Base-by-base conservation (phyloP, 2,797 vertebrate species). In the Amblyraja radiata region DNA sequence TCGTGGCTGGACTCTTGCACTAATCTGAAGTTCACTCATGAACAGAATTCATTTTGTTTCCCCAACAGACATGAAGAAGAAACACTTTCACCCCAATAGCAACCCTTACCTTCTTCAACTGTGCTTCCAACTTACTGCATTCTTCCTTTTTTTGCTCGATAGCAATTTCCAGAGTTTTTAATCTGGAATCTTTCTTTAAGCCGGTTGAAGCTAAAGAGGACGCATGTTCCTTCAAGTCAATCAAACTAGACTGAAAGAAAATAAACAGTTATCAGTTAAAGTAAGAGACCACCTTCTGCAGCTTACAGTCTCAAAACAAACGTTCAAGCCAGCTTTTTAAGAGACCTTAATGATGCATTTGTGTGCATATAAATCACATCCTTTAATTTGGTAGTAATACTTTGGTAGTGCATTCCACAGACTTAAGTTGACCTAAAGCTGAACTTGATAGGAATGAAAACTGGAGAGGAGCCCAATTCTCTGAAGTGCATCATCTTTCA, bases 91-190 rank as follows among this genome's bases (percentile, higher is more conserved):
- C 5, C n/a, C 71, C n/a, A 18, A 68, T 36, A 1, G 8, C 68
- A 39, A 68, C 93, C 95, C 97, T 94, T 97, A 99, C 98, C 98
- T 99, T 99, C 96, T 99, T 98, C 95, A 99, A 97, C 96, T 99
- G 98, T 79, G 98, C 98, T 97, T 99, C 98, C 97, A 99, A 97
- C 97, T 99, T 99, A 97, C 97, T 99, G 96, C 98, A 99, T 96
- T 99, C 99, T 95, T 99, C 99, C 96, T 99, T 99, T 97, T 99
- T 99, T 96, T 99, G 99, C 95, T 99, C 99, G 63, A 99, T 99
- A 95, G 98, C 98, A 94, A 99, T 99, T 97, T 99, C 99, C 95
- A 99, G 97, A 94, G 98, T 97, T 95, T 99, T 99, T 96, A 99
- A 97, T 96, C 99, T 99, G 94, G 99, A 99, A 95, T 99, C 99